Conservation (phyloP, 2,797 vertebrate species). For the Anas acuta region DNA sequence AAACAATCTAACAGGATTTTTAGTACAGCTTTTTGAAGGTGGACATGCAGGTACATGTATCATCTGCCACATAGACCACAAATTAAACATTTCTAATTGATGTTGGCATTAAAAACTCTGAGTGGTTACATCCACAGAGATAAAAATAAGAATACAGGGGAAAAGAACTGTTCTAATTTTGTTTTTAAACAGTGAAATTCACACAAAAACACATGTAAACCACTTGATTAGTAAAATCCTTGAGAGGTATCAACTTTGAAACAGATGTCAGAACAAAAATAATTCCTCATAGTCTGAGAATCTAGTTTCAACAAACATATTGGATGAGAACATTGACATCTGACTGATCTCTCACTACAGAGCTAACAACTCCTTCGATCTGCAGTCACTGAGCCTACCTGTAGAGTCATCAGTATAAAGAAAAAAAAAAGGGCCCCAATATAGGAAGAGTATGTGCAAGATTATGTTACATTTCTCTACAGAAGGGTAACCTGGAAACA, state of each 20-base stretch:
- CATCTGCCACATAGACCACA: background rate
- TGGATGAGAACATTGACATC: background rate
- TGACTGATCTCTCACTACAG: background rate
- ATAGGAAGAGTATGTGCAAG: background rate
- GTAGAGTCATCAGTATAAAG: background rate
- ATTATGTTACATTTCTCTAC: background rate
- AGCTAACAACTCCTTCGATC: background rate
- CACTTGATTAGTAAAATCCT: background rate
- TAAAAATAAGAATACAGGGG: background rate
- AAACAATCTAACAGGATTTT: background rate
- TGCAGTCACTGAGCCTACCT: background rate
- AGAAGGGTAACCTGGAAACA: background rate
- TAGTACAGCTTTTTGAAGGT: background rate
- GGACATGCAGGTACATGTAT: background rate
- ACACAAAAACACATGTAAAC: background rate
- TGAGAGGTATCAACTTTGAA: background rate
- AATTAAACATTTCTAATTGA: background rate
- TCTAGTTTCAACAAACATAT: background rate
- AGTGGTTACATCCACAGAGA: background rate
- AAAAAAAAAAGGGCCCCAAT: background rate
- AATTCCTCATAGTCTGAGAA: background rate
- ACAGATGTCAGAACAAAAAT: background rate
- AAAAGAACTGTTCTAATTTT: background rate
- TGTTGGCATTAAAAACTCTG: background rate
- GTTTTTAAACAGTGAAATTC: background rate